Conservation (phyloP, 2,797 vertebrate genomes). For the Myotis planiceps region DNA sequence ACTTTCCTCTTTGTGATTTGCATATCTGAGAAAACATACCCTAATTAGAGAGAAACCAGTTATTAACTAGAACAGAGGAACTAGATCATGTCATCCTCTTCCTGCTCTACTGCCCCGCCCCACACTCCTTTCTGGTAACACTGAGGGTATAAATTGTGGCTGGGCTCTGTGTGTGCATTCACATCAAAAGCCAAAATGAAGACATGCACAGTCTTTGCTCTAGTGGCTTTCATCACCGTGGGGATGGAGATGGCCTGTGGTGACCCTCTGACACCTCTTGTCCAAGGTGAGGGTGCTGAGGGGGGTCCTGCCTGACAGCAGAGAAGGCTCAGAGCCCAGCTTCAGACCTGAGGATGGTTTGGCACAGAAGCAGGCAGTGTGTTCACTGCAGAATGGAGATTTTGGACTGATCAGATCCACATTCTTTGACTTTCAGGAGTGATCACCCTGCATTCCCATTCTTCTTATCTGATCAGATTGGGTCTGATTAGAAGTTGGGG, state of each 20-base stretch:
- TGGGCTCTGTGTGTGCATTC: neutral
- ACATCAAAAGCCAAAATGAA: constrained; percentile 12
- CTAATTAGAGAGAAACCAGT: neutral
- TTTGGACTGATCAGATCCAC: neutral
- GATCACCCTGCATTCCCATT: neutral
- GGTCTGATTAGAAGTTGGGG: neutral
- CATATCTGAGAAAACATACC: neutral
- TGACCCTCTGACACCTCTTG: fast-evolving
- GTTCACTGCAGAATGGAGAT: neutral
- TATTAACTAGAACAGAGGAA: neutral
- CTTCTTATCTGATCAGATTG: neutral
- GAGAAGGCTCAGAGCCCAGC: neutral
- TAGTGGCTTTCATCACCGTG: neutral
- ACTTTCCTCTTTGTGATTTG: neutral
- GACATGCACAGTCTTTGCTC: neutral
- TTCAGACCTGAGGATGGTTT: neutral
- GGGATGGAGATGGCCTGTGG: neutral
- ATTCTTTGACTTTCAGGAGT: neutral
- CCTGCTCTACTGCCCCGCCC: fast-evolving
- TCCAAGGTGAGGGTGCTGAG: neutral
- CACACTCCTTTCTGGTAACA: neutral
- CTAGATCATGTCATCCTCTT: neutral
- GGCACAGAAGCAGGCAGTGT: neutral
- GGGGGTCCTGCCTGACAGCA: neutral
- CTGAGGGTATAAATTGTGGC: neutral